Percentiles rank a stretch among this genome's conserved stretches.
Evolutionary conservation across 2,888 invertebrate species (phyloP).

Genomic region (Ormyrus pomaceus): DNA sequence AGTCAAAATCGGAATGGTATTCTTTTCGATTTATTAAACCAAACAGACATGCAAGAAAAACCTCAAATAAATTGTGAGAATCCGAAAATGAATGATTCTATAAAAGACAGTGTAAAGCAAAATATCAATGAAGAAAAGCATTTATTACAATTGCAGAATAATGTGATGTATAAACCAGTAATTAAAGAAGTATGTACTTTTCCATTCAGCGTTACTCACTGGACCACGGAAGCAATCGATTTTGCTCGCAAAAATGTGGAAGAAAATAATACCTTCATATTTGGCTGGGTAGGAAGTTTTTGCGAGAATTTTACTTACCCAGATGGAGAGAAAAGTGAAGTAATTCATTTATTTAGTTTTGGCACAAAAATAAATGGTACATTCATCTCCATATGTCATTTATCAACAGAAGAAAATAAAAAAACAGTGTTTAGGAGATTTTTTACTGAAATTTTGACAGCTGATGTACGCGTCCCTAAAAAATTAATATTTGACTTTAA

Average conservation of each 20-base stretch:
- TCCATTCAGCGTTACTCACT: neutral
- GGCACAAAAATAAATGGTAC: neutral
- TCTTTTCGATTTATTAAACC: neutral
- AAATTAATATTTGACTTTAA: neutral
- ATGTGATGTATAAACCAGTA: neutral
- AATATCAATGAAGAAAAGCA: neutral
- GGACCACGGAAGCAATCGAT: constrained; percentile 9
- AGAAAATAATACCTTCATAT: neutral
- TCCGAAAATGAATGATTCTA: neutral
- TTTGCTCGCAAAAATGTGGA: neutral
- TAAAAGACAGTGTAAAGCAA: neutral
- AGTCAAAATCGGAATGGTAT: neutral
- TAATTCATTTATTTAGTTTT: constrained; percentile 3
- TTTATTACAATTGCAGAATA: neutral
- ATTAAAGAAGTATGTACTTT: constrained; percentile 5
- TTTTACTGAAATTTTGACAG: neutral
- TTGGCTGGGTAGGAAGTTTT: constrained; percentile 8
- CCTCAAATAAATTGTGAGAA: too few species aligned
- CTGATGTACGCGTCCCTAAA: neutral
- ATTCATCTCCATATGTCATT: constrained; percentile 1
- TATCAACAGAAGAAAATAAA: constrained; percentile 7
- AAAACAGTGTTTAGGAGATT: neutral
- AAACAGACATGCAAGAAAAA: neutral
- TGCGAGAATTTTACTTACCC: neutral
- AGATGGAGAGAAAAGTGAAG: neutral